Evolutionary conservation across 2,113 vertebrate species (phyloP).

Genomic region (Neolamprologus brichardi): DNA sequence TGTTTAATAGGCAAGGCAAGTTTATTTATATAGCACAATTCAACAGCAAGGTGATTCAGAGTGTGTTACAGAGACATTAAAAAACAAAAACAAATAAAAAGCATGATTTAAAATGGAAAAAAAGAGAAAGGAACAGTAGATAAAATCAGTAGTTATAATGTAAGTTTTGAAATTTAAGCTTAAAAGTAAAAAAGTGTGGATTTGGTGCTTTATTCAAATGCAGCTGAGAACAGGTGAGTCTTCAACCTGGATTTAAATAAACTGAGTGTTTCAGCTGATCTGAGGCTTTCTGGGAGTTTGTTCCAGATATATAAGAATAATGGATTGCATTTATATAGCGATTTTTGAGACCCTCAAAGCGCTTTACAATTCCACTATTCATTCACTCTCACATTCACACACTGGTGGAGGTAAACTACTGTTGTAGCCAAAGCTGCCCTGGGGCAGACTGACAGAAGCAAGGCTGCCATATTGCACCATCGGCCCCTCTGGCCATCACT

Average conservation of each 20-base stretch:
- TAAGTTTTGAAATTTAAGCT: background rate
- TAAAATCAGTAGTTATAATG: background rate
- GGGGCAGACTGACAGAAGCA: rapidly evolving
- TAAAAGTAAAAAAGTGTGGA: background rate
- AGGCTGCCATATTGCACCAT: background rate
- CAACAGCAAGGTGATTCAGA: too few relatives aligned
- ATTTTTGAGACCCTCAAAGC: background rate
- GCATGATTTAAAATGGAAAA: background rate
- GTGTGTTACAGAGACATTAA: too few relatives aligned
- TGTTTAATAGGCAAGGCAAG: background rate
- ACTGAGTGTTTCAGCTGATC: background rate
- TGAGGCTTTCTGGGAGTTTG: background rate
- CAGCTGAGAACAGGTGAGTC: background rate
- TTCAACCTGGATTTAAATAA: background rate
- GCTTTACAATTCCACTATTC: background rate
- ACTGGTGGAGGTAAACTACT: rapidly evolving
- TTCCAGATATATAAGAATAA: background rate
- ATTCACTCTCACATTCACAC: background rate
- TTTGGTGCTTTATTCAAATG: background rate
- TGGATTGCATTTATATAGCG: background rate
- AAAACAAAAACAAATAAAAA: too few relatives aligned
- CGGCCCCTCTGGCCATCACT: rapidly evolving
- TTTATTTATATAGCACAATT: too few relatives aligned
- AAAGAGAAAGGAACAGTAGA: background rate
- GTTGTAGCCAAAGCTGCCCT: background rate